These are phyloP conservation scores for Drosophila colorata DNA, from an alignment of 2,888 invertebrate species.

Conservation along the genomic window DNA sequence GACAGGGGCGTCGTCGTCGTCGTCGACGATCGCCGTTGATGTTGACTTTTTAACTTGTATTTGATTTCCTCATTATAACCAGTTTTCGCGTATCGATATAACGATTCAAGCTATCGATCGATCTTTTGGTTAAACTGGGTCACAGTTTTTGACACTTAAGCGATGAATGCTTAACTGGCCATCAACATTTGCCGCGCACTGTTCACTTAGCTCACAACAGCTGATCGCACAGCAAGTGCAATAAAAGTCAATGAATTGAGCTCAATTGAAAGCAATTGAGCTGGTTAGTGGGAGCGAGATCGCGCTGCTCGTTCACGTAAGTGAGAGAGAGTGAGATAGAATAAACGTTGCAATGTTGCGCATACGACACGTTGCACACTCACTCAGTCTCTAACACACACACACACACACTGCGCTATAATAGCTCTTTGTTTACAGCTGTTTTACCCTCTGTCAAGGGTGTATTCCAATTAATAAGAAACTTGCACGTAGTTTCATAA, in stretches of 20 bases:
- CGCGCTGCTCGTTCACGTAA: neutral
- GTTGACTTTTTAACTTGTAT: conserved; percentile 53
- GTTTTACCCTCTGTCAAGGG: conserved; percentile 23
- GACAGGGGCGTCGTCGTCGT: conserved; percentile 38
- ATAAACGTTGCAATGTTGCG: conserved; percentile 39
- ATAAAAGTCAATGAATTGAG: conserved; percentile 75
- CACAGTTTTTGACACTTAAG: conserved; percentile 36
- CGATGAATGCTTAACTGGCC: conserved; percentile 34
- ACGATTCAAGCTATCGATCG: conserved; percentile 24
- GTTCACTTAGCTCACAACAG: conserved; percentile 28
- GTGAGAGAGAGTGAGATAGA: neutral
- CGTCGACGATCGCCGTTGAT: neutral
- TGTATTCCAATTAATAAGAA: conserved; percentile 2
- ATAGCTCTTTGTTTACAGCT: conserved; percentile 1
- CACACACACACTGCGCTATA: neutral
- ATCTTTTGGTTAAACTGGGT: conserved; percentile 46
- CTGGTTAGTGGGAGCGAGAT: conserved; percentile 15
- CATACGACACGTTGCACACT: conserved; percentile 36
- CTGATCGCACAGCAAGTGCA: conserved; percentile 74
- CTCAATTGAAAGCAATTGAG: conserved; percentile 81
- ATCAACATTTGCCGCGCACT: conserved; percentile 40
- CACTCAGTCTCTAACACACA: neutral
- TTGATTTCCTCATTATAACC: conserved; percentile 68
- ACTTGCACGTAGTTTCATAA: neutral
- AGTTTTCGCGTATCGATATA: conserved; percentile 27